Percentiles rank a stretch among this genome's conserved stretches.
These are phyloP conservation scores for Lordiphosa collinella DNA, from an alignment of 1,140 invertebrate species.

Conservation along the genomic window DNA sequence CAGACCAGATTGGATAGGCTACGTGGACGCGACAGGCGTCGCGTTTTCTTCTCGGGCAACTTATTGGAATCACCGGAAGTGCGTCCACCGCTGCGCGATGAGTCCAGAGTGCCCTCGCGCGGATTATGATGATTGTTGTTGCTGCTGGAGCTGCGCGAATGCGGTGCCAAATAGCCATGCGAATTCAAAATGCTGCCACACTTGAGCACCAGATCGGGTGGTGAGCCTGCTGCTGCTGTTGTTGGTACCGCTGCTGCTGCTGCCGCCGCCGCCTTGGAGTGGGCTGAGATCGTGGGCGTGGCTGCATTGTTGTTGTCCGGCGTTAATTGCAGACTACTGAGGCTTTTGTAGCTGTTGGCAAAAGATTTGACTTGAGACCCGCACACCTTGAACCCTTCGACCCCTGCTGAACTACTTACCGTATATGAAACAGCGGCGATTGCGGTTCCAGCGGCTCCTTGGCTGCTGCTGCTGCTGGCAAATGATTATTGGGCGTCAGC, in stretches of 20 bases:
- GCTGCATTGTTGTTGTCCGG: conserved; percentile 61
- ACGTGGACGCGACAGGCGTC: conserved; percentile 87
- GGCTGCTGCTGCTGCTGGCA: conserved; percentile 32
- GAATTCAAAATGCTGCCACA: conserved; percentile 66
- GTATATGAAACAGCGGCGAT: conserved; percentile 78
- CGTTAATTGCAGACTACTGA: conserved; percentile 77
- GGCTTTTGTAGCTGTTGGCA: conserved; percentile 76
- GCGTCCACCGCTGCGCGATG: conserved; percentile 91
- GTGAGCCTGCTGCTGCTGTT: conserved; percentile 36
- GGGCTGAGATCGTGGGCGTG: conserved; percentile 72
- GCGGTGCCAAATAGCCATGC: conserved; percentile 55
- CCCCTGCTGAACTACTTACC: conserved; percentile 39
- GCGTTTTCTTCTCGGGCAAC: conserved; percentile 89
- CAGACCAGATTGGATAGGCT: conserved; percentile 93
- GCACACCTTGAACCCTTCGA: not conserved
- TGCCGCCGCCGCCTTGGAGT: conserved; percentile 58
- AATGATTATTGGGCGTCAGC: conserved; percentile 75
- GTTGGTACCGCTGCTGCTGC: conserved; percentile 16
- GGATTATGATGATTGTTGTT: conserved; percentile 64
- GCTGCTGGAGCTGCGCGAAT: conserved; percentile 58
- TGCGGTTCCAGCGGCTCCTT: conserved; percentile 73
- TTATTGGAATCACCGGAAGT: conserved; percentile 90
- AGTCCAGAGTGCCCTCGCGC: conserved; percentile 88
- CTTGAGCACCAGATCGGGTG: conserved; percentile 72
- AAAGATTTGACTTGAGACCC: too few species aligned